Base-by-base conservation (phyloP, 1,140 invertebrate genomes). In the Arctopsyche grandis region DNA sequence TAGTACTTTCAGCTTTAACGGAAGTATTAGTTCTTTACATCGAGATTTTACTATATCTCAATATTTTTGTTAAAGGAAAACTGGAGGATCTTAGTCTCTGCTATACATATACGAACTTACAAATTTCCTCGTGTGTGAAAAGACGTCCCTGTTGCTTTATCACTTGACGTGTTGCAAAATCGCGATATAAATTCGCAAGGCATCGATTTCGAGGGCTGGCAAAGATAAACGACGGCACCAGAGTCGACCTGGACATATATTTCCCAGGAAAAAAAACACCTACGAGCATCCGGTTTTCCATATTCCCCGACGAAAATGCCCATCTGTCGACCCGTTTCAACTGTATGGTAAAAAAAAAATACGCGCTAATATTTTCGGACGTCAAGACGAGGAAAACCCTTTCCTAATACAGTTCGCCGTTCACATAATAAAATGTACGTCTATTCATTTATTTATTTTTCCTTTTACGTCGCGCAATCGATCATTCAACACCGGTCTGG, bases 231-330 rank as follows among this genome's bases (percentile, higher is more conserved):
- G 21, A 22, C 24, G 63, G 46, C 71, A 26, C 48, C 24, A 22
- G 26, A n/a, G 16, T 16, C 71, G 71, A 74, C 71, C 71, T 58
- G 71, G 71, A 56, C 24, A 74, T 74, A 74, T 74, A 74, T 74
- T 74, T 74, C 22, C 71, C n/a, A 46, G 48, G 29, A 7, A 38
- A 38, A n/a, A 58, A 58, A 52, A 56, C 70, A 48, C 43, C 21
- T 24, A 10, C 46, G 46, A 48, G 22, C 71, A 26, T 56, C 69
- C 69, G 43, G 71, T 74, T 74, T 74, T 44, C 52, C 71, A 74
- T 74, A 74, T 74, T 74, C 71, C 29, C 1, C 71, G 52, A 14
- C 22, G 71, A 74, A 74, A 74, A 74, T 26, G 48, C 43, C 24
- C 43, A 74, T 74, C 71, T 74, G 71, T 74, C 52, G 70, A 73